Conservation (phyloP, 2,113 vertebrate genomes). For the Hiodon tergisus region DNA sequence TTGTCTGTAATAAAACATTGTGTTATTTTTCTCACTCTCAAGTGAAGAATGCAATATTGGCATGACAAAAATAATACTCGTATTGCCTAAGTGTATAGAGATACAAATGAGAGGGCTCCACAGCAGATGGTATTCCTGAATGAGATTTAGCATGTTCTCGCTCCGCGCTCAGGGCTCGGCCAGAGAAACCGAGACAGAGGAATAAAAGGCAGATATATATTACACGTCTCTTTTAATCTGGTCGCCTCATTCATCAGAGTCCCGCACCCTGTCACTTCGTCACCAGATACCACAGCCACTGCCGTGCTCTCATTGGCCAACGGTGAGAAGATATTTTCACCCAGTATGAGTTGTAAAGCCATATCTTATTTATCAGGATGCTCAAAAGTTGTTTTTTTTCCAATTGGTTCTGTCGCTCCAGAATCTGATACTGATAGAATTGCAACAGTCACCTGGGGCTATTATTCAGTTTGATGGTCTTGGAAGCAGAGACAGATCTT, state of each 20-base stretch:
- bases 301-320: constrained; percentile 46
- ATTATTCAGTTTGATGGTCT: constrained; percentile 24
- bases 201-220: constrained; percentile 70
- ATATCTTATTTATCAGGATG: constrained; percentile 65
- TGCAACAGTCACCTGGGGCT: constrained; percentile 46
- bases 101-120: constrained; percentile 19
- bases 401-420: background rate
- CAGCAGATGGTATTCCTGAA: background rate
- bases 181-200: constrained; percentile 30
- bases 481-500: background rate
- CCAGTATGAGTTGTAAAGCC: constrained; percentile 61
- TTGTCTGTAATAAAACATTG: too few relatives aligned
- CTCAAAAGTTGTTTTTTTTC: constrained; percentile 25
- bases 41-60: too few relatives aligned
- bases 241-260: constrained; percentile 60
- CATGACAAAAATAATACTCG: too few relatives aligned
- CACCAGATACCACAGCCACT: constrained; percentile 54
- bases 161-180: constrained; percentile 7
- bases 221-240: constrained; percentile 68
- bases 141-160: too few relatives aligned
- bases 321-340: constrained; percentile 59
- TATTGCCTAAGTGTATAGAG: too few relatives aligned
- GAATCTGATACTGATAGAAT: constrained; percentile 41
- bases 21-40: too few relatives aligned
- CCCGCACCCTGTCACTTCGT: constrained; percentile 63